Evolutionary conservation across 2,113 vertebrate species (phyloP).

Genomic region (Ophiodon elongatus): DNA sequence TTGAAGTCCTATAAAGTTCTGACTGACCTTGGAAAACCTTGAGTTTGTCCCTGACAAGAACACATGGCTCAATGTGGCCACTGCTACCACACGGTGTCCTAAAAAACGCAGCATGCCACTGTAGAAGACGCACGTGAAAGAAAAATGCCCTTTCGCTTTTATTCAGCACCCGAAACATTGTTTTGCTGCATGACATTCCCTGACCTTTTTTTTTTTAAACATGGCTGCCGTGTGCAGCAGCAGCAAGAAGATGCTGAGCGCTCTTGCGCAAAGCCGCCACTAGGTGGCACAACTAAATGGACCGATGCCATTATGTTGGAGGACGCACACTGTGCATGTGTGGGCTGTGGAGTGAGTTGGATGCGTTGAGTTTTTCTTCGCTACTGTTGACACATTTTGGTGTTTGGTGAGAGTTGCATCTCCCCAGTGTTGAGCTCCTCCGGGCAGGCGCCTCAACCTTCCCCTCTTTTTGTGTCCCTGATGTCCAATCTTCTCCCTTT

Average conservation of each 20-base stretch:
- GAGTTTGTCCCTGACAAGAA: not conserved
- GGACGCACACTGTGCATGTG: not conserved
- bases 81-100: not conserved
- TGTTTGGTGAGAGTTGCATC: not conserved
- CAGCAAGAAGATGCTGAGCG: not conserved
- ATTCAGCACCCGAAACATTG: not conserved
- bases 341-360: not conserved
- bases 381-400: too few species aligned
- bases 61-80: not conserved
- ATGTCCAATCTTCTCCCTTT: constrained; percentile 17
- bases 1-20: not conserved
- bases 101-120: not conserved
- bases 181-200: not conserved
- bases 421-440: not conserved
- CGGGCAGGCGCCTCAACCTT: not conserved
- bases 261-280: constrained; percentile 30
- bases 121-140: not conserved
- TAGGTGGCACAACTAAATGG: constrained; percentile 56
- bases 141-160: not conserved
- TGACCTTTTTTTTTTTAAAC: constrained; percentile 32
- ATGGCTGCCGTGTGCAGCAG: constrained; percentile 31
- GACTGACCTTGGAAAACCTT: constrained; percentile 44
- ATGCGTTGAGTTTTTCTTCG: not conserved
- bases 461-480: not conserved
- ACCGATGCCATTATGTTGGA: not conserved